Conservation (phyloP, 2,797 vertebrate species). For the Syngnathus acus region DNA sequence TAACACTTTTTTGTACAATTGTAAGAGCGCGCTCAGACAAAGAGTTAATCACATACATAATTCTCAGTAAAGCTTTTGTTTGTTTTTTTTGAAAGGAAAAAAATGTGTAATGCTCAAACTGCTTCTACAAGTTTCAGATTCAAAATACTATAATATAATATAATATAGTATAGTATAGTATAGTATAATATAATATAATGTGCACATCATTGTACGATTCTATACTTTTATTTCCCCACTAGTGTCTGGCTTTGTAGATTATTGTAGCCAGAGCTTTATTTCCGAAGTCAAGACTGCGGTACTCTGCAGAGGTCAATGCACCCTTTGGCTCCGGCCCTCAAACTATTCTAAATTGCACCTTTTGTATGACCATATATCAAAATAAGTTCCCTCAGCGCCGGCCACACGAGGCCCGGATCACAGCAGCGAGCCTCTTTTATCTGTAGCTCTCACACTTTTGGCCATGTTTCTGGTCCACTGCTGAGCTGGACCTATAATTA, state of each 20-base stretch:
- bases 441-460: constrained; percentile 64
- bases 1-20: too few relatives aligned
- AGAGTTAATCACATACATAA: constrained; percentile 10
- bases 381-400: constrained; percentile 56
- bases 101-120: constrained; percentile 24
- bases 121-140: too few relatives aligned
- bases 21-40: too few relatives aligned
- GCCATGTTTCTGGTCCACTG: constrained; percentile 65
- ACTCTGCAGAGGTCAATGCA: constrained; percentile 47
- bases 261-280: constrained; percentile 35
- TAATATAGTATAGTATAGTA: too few relatives aligned
- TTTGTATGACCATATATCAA: constrained; percentile 64
- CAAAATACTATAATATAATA: too few relatives aligned
- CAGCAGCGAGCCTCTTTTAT: constrained; percentile 59
- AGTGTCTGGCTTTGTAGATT: constrained; percentile 39
- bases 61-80: constrained; percentile 35
- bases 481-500: constrained; percentile 63
- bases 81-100: too few relatives aligned
- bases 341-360: constrained; percentile 64
- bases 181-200: too few relatives aligned
- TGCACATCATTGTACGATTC: constrained; percentile 21
- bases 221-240: constrained; percentile 36
- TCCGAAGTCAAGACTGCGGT: constrained; percentile 44
- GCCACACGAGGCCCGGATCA: constrained; percentile 60
- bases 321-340: constrained; percentile 47